phyloP scores from a whole-genome alignment of 2,888 invertebrate genomes.

The Rapana venosa region DNA sequence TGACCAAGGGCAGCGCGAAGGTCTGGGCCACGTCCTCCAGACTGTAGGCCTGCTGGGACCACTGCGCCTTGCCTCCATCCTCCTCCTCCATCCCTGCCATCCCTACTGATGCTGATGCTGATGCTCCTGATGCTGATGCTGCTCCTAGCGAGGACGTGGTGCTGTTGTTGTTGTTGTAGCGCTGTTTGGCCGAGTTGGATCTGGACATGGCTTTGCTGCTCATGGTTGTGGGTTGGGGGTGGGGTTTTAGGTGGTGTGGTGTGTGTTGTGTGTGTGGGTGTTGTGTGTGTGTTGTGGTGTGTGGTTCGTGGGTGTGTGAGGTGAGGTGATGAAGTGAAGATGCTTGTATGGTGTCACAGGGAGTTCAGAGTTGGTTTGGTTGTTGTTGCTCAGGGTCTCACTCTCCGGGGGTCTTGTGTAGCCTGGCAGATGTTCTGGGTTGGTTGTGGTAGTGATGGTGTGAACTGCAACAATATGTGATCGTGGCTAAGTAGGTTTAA shows the following conservation, averaged over 20 bases:
- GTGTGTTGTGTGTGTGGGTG: no score
- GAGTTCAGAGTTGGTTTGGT: no score
- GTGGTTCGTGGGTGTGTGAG: no score
- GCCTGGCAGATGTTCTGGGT: no score
- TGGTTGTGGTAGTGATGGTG: no score
- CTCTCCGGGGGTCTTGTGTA: no score
- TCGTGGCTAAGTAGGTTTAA: no score
- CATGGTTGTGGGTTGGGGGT: background rate
- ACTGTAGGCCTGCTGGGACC: constrained; percentile 65
- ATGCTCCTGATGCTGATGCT: background rate
- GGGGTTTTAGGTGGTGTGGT: background rate
- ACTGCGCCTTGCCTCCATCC: constrained; percentile 54
- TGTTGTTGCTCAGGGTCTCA: no score
- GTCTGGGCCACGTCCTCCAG: constrained; percentile 60
- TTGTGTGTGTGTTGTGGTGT: no score
- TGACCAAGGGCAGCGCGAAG: constrained; percentile 62
- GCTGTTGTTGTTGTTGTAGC: background rate
- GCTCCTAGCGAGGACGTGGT: background rate
- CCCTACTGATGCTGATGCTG: background rate
- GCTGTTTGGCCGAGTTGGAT: constrained; percentile 20
- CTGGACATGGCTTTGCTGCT: constrained; percentile 39
- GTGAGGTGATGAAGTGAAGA: no score
- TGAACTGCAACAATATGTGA: no score
- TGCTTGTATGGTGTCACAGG: no score
- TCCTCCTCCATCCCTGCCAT: background rate